Evolutionary conservation across 2,888 invertebrate genomes (phyloP).

Genomic region (Volucella bombylans): DNA sequence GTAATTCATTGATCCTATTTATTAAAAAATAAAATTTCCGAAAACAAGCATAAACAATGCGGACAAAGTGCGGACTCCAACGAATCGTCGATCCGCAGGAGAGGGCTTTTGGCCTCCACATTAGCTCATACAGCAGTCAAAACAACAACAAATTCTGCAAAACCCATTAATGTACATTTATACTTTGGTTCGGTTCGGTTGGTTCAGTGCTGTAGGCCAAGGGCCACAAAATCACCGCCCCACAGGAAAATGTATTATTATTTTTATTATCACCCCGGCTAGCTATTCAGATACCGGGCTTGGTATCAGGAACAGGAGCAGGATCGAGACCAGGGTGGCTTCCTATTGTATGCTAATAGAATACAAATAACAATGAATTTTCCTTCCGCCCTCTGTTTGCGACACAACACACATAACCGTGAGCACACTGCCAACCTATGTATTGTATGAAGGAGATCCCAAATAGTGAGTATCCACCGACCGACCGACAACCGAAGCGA

Average conservation of each 20-base stretch:
- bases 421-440: not conserved
- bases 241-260: constrained; percentile 61
- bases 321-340: constrained; percentile 43
- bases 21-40: constrained; percentile 49
- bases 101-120: not conserved
- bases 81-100: not conserved
- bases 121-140: not conserved
- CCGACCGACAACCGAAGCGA: too few relatives aligned
- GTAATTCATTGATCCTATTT: constrained; percentile 71
- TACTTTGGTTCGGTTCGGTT: constrained; percentile 34
- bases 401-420: not conserved
- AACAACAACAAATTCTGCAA: constrained; percentile 38
- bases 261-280: constrained; percentile 67
- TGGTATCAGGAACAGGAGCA: too few relatives aligned
- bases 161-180: constrained; percentile 63
- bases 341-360: constrained; percentile 73
- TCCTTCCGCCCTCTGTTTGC: constrained; percentile 62
- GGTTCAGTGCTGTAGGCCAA: constrained; percentile 34
- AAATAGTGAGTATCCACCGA: not conserved
- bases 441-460: constrained; percentile 7
- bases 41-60: constrained; percentile 61
- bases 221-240: constrained; percentile 60
- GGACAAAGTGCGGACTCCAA: constrained; percentile 47
- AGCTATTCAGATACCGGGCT: not conserved
- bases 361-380: constrained; percentile 74